Base-by-base conservation (phyloP, 2,797 vertebrate species). In the Eupleurogrammus muticus region DNA sequence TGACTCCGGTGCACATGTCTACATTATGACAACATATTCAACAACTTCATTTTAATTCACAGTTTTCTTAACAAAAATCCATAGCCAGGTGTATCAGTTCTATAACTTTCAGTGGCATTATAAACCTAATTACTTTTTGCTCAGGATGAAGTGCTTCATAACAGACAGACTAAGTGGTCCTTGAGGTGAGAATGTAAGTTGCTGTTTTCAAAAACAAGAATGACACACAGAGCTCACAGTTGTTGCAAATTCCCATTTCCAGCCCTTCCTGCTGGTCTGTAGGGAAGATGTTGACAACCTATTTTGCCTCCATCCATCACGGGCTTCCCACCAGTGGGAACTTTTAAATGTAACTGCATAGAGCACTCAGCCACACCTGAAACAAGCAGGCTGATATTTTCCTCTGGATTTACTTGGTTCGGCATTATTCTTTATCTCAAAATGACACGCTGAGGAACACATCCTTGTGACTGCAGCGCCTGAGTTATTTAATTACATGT, bases 401-500 rank as follows among this genome's bases (percentile, higher is more conserved):
- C 7, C 10, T 19, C 34, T 12, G 14, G 2, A 7, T 14, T 68
- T 49, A 19, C 21, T 21, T 5, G 10, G 51, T 57, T 12, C 13
- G 16, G 3, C 10, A 17, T 58, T 4, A 32, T 47, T n/a, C 3
- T 47, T 51, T 17, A 50, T 5, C n/a, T 21, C 40, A 62, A 59
- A 54, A 66, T 10, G 7, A 59, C 12, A 19, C 16, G 56, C 34
- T 44, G 21, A 58, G 56, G 47, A 64, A 53, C 36, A 61, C 46
- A n/a, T n/a, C n/a, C n/a, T 44, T 34, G 24, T 19, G n/a, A 34
- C 48, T 62, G 38, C 8, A 11, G 4, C 16, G 13, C 55, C 42
- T n/a, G 21, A 52, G 54, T 48, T 23, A 56, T 75, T 78, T 16
- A 55, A 59, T 84, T 42, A 58, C 28, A 56, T 5, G n/a, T 17